phyloP scores from a whole-genome alignment of 2,888 invertebrate species.

The Ceriagrion tenellum region DNA sequence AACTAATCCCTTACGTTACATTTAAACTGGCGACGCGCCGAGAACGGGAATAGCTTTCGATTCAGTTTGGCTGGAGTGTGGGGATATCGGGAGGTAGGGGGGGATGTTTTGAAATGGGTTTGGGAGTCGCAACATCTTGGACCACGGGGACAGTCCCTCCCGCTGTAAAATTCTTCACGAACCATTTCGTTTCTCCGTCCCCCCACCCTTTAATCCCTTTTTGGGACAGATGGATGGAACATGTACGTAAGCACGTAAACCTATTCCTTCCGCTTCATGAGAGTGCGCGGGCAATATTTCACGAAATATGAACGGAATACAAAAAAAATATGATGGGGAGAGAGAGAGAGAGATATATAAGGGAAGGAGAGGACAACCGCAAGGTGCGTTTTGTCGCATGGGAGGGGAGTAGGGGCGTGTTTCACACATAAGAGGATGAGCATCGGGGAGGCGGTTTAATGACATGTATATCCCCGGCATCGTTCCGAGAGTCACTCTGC shows the following conservation, averaged over 20 bases:
- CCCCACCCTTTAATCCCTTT: neutral
- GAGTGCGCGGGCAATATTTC: neutral
- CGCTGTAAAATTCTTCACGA: neutral
- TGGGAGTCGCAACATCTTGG: neutral
- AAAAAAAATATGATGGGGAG: neutral
- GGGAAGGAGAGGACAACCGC: neutral
- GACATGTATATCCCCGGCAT: slow-evolving; percentile 6
- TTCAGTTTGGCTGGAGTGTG: neutral
- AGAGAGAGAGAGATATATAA: too few species aligned
- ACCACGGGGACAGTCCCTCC: neutral
- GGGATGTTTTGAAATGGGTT: too few species aligned
- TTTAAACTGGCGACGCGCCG: neutral
- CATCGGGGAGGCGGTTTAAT: neutral
- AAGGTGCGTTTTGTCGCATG: neutral
- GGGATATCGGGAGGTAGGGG: neutral
- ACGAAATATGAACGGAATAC: neutral
- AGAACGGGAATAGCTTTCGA: neutral
- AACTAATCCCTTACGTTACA: neutral
- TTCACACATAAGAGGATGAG: neutral
- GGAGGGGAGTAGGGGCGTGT: neutral
- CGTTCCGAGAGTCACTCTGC: neutral
- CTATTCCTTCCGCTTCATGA: neutral
- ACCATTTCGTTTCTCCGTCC: neutral
- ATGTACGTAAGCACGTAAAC: neutral
- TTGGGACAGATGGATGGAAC: neutral